Base-by-base conservation (phyloP, 2,888 invertebrate species). In the Thymelicus acteon region DNA sequence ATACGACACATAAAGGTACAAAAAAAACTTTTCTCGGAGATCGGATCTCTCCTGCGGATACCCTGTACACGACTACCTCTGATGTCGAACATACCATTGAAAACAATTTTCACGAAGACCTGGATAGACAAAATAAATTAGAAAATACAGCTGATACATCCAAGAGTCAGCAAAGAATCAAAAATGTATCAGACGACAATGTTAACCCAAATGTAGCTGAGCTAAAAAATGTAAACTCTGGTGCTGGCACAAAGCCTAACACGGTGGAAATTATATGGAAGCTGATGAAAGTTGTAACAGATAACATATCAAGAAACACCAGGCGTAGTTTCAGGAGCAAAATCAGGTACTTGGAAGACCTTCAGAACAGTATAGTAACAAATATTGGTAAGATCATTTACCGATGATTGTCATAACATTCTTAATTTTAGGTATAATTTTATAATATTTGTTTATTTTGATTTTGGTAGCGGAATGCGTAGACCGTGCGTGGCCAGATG, bases 361-460 rank as follows among this genome's bases (percentile, higher is more conserved):
- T 96, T 69, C 94, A 95, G 74, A 94, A 95, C 74, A 90, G 93
- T 70, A 88, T 97, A 31, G 87, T 97, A 74, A 84, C 85, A 37
- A 95, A 95, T 80, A 96, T 97, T 77, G 95, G 97, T 97, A 90
- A 93, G 94, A 15, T 8, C n/a, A 49, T 49, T 5, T n/a, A 49
- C 10, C 48, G n/a, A 49, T n/a, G n/a, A 49, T n/a, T n/a, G 48
- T 49, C 4, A 2, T 10, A 49, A 40, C 40, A 8, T 40, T 6
- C 1, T 6, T 40, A 8, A 40, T 40, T 40, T 8, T 1, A 8
- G 40, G 7, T 2, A 40, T 40, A 40, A 40, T 31, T 44, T 6
- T 52, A 40, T 15, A 15, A 52, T 39, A 24, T 31, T 69, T 54
- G 7, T 67, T 67, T 37, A n/a, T 68, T 1, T 15, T 13, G 40